Evolutionary conservation across 2,888 invertebrate genomes (phyloP), one percentile per base, ranked within the genome.

Genomic region (Psylliodes chrysocephalus): DNA sequence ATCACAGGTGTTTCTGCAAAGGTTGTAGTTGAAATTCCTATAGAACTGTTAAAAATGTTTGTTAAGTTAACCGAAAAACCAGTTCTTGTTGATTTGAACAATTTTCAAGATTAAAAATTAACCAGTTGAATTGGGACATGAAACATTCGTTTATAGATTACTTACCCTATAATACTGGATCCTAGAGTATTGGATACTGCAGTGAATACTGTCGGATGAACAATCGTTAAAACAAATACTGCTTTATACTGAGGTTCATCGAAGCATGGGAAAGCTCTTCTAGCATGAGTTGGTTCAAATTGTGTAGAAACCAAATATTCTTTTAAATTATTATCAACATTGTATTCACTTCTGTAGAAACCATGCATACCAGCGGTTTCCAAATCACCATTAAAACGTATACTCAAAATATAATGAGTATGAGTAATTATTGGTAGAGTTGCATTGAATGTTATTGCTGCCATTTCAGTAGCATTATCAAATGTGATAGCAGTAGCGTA

Each of bases 181-280:
- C 2, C 19, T 28, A 49, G 35, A 5, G 70, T 69, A 25, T 78
- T 77, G 56, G 69, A 40, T 10, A 76, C 17, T 1, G 73, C 78
- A 10, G 57, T 69, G 14, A 75, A 73, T 5, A 52, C 64, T 1
- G n/a, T 28, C 1, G 78, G 77, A 66, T 75, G 77, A 38, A 81
- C 81, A 40, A 86, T 82, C 0, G 79, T 82, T 22, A 87, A 82
- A 0, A 75, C 73, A 17, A 85, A 83, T 0, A 68, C 75, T 0
- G 86, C 79, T 6, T 80, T 74, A 62, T 80, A 82, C 0, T 79
- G 78, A 0, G 85, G 89, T 68, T 91, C 90, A 74, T 93, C 93
- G 73, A 93, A 92, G 73, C 91, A 90, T 18, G 93, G 93, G 79
- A 94, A 92, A 0, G 90, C 92, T 69, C 84, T 84, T 15, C 92